Evolutionary conservation across 23 tunicate genomes (phyloP), one percentile per base, ranked within the genome.

Genomic region (Trididemnum clinides): DNA sequence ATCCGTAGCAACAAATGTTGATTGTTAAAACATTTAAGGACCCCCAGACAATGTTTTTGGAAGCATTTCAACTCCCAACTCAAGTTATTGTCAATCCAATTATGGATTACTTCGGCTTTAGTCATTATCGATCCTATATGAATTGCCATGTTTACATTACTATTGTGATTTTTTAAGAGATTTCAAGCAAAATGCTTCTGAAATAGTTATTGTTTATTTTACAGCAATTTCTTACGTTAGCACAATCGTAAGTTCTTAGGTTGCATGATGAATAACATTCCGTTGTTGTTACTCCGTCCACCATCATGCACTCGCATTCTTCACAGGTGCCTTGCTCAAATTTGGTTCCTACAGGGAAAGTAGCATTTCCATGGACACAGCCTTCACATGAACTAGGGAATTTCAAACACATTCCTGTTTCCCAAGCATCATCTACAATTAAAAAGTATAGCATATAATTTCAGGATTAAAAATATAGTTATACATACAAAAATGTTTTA

Each of bases 261-360:
- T 94, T 88, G 88, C 98, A 94, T 18, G 35, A 34, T 18, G 87
- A 84, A 32, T 89, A 82, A 57, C 98, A 94, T 35, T 57, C 36
- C 1, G 86, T 89, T 1, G 69, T 18, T 0, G 78, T 21, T 1
- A 19, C 51, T 1, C 88, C 98, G 25, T 85, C 80, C 5, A 51
- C 88, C 82, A 76, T 29, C 30, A 36, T 33, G 74, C 98, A 94
- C 31, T 77, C 82, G 57, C 98, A 94, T 59, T 94, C 94, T 57
- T 84, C 94, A 50, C 98, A 94, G 0, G 88, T 83, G 12, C 98
- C 98, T 38, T 70, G 71, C 1, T 85, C 37, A 58, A 94, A 82
- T 50, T 81, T 89, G 72, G 90, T 82, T 22, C 94, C 98, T 25
- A 89, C 90, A 0, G 88, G 90, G 37, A 89, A 82, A 12, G 89